Percentiles rank a stretch among this genome's conserved stretches.
These are phyloP conservation scores for Centruroides vittatus DNA, from an alignment of 1,140 invertebrate genomes.

Conservation along the genomic window DNA sequence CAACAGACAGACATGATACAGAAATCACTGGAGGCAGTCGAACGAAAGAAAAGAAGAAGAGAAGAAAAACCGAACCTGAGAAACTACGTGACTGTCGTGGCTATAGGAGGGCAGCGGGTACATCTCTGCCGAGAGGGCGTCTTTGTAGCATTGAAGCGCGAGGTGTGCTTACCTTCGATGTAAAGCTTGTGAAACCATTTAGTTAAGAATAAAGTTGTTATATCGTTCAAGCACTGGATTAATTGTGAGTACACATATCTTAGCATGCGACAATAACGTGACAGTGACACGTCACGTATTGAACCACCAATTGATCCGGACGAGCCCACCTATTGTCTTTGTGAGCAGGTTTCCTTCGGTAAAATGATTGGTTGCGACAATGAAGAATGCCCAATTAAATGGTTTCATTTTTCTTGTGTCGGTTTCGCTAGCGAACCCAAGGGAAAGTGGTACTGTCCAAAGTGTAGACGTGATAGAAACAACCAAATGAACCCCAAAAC, in stretches of 20 bases:
- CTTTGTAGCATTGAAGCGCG: too few species aligned
- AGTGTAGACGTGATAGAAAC: slow-evolving; percentile 25
- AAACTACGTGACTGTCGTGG: too few species aligned
- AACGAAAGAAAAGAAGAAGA: slow-evolving; percentile 36
- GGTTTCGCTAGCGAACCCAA: slow-evolving; percentile 40
- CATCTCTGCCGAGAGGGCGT: too few species aligned
- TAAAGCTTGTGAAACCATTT: too few species aligned
- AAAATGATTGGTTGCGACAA: slow-evolving; percentile 45
- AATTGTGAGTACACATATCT: too few species aligned
- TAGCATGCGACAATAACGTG: too few species aligned
- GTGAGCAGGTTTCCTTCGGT: slow-evolving; percentile 47
- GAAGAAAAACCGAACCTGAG: slow-evolving; percentile 24
- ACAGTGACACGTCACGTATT: slow-evolving; percentile 25
- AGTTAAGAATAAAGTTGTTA: too few species aligned
- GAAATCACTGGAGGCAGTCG: slow-evolving; percentile 19
- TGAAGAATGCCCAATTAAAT: slow-evolving; percentile 41
- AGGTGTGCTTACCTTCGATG: too few species aligned
- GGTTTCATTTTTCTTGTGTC: slow-evolving; percentile 47
- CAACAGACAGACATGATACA: slow-evolving; percentile 17
- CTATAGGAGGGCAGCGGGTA: too few species aligned
- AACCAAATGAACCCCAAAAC: slow-evolving; percentile 16
- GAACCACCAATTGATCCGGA: slow-evolving; percentile 65
- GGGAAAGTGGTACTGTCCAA: slow-evolving; percentile 39
- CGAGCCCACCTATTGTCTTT: slow-evolving; percentile 93
- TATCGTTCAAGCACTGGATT: too few species aligned